Percentiles rank a stretch among this genome's conserved stretches.
These are phyloP conservation scores for Manduca sexta DNA, from an alignment of 1,140 invertebrate genomes.

Conservation along the genomic window DNA sequence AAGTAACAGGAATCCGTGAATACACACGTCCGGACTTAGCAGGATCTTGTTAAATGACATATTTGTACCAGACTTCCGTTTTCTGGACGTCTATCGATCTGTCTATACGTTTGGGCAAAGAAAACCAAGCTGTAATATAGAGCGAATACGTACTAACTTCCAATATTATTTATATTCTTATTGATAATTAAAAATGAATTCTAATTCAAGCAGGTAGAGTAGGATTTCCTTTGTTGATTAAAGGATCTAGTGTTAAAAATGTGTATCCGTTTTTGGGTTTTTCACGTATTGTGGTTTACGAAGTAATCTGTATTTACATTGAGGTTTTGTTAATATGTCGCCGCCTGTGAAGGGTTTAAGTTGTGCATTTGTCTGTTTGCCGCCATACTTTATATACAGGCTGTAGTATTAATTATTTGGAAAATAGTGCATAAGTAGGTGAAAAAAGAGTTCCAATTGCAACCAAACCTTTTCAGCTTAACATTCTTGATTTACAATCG, in stretches of 20 bases:
- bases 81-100: too few relatives aligned
- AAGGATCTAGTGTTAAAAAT: slow-evolving; percentile 6
- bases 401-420: too few relatives aligned
- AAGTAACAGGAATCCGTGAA: too few relatives aligned
- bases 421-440: too few relatives aligned
- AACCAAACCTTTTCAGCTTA: too few relatives aligned
- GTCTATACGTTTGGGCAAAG: too few relatives aligned
- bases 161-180: neutral
- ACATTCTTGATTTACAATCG: too few relatives aligned
- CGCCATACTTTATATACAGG: too few relatives aligned
- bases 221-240: neutral
- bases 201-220: too few relatives aligned
- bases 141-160: neutral
- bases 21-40: slow-evolving; percentile 32
- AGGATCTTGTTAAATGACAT: slow-evolving; percentile 25
- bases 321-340: slow-evolving; percentile 3
- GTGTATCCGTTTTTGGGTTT: slow-evolving; percentile 8
- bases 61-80: too few relatives aligned
- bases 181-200: neutral
- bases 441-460: too few relatives aligned
- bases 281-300: slow-evolving; percentile 1
- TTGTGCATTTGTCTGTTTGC: too few relatives aligned
- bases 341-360: neutral
- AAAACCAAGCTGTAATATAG: neutral
- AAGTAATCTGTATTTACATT: slow-evolving; percentile 10